These are phyloP conservation scores for Zelleria hepariella DNA, from an alignment of 2,888 invertebrate genomes.

Conservation along the genomic window DNA sequence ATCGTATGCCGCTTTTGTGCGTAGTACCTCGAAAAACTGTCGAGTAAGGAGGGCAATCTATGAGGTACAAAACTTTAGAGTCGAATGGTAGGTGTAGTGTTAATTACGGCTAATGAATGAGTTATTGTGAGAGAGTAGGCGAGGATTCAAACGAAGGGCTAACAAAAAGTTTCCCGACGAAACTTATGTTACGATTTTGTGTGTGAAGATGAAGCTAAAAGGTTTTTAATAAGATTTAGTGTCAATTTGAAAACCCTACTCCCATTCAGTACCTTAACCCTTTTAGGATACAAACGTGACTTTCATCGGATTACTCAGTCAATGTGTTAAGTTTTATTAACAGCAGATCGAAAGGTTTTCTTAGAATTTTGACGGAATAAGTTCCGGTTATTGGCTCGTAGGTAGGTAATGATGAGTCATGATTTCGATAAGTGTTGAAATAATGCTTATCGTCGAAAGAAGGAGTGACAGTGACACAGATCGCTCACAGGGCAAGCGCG, in stretches of 20 bases:
- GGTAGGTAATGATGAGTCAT: too few relatives aligned
- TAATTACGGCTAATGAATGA: conserved; percentile 71
- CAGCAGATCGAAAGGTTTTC: background rate
- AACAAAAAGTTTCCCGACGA: too few relatives aligned
- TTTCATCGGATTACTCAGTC: background rate
- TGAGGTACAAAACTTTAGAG: conserved; percentile 19
- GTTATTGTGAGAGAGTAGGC: conserved; percentile 63
- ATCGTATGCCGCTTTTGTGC: conserved; percentile 38
- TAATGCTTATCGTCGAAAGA: background rate
- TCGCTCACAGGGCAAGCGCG: too few relatives aligned
- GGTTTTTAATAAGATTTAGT: too few relatives aligned
- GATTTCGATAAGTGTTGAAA: background rate
- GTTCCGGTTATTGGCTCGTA: background rate
- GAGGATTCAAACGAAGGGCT: conserved; percentile 35
- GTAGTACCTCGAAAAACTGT: background rate
- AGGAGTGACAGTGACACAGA: too few relatives aligned
- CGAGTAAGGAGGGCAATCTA: conserved; percentile 25
- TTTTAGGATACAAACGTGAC: too few relatives aligned
- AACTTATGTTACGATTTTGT: too few relatives aligned
- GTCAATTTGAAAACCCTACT: too few relatives aligned
- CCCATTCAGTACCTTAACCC: too few relatives aligned
- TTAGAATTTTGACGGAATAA: background rate
- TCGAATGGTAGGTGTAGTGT: conserved; percentile 37
- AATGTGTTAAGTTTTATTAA: background rate
- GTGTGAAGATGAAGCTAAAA: too few relatives aligned